Conservation (phyloP, 1,140 invertebrate genomes). For the Pentalonia nigronervosa region DNA sequence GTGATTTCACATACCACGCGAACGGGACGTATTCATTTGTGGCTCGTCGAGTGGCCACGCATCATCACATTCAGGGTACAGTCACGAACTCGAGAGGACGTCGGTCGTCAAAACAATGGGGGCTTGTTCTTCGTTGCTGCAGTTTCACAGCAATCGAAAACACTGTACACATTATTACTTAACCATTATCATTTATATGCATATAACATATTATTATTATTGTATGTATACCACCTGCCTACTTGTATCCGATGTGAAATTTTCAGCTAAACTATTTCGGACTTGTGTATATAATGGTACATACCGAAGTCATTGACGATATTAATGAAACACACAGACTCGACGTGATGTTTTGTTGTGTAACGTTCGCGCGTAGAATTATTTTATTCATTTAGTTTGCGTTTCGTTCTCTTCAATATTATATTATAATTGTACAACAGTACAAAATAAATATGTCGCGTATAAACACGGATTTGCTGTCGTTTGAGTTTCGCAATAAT, state of each 20-base stretch:
- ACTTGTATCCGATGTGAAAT: slow-evolving; percentile 11
- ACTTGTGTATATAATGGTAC: neutral
- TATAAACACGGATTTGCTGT: neutral
- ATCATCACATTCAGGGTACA: slow-evolving; percentile 22
- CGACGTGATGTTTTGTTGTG: neutral
- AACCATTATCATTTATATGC: neutral
- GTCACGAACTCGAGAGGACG: slow-evolving; percentile 47
- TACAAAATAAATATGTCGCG: neutral
- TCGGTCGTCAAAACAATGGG: slow-evolving; percentile 30
- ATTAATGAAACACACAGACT: neutral
- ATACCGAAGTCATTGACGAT: neutral
- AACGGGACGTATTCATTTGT: neutral
- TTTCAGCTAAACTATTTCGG: neutral
- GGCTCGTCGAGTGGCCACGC: neutral
- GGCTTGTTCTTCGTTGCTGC: neutral
- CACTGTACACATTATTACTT: neutral
- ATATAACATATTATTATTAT: neutral
- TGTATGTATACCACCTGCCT: neutral
- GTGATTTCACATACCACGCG: slow-evolving; percentile 35
- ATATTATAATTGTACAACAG: neutral
- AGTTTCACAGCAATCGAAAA: slow-evolving; percentile 9
- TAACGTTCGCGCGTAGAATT: neutral
- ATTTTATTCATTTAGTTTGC: neutral
- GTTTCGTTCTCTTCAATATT: neutral
- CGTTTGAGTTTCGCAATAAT: neutral